Conservation (phyloP, 2,113 vertebrate genomes). For the Sminthopsis crassicaudata region DNA sequence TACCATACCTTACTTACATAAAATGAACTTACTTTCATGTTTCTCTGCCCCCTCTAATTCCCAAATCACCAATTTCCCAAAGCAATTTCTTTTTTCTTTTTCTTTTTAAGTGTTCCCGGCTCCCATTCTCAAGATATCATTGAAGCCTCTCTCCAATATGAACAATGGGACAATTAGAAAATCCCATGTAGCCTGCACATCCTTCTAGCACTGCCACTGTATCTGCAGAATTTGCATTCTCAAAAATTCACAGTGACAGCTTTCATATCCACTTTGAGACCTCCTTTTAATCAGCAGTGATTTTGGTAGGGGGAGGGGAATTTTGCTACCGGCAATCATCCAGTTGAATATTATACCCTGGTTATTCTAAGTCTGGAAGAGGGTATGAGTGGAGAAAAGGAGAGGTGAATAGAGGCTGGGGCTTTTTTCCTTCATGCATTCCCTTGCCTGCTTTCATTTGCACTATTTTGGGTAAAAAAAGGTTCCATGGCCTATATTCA, state of each 20-base stretch:
- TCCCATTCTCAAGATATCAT: neutral
- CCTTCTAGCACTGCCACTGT: neutral
- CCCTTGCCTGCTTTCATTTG: neutral
- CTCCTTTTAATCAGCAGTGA: conserved; percentile 8
- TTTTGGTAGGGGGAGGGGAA: neutral
- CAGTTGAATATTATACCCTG: neutral
- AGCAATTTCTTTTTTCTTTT: neutral
- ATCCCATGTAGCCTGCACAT: neutral
- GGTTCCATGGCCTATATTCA: neutral
- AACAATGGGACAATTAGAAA: neutral
- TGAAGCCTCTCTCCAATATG: neutral
- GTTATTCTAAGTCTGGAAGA: neutral
- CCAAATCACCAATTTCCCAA: neutral
- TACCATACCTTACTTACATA: neutral
- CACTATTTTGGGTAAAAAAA: neutral
- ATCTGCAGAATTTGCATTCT: neutral
- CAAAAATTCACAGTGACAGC: neutral
- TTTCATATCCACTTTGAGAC: neutral
- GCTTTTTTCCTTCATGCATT: neutral
- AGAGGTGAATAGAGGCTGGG: neutral
- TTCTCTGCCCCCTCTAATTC: neutral
- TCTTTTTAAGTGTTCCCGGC: neutral
- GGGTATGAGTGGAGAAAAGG: neutral
- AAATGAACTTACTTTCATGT: neutral
- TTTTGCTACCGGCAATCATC: neutral